Percentiles rank a stretch among this genome's conserved stretches.
phyloP scores from a whole-genome alignment of 2,888 invertebrate genomes.

The Oscheius myriophilus region DNA sequence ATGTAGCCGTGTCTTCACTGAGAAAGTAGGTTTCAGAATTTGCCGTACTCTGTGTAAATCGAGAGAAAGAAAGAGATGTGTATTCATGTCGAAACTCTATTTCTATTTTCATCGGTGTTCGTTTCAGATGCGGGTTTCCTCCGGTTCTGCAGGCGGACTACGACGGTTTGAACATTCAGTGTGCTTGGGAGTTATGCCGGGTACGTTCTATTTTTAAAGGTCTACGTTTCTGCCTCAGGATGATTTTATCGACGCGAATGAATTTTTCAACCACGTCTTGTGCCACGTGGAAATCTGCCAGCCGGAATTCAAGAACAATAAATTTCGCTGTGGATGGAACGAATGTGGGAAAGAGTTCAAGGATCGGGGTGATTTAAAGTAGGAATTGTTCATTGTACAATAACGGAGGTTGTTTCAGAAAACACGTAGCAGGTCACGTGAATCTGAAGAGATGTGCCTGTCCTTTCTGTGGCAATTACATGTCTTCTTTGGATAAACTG shows the following conservation, averaged over 20 bases:
- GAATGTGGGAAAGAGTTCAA: slow-evolving; percentile 29
- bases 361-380: slow-evolving; percentile 30
- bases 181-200: slow-evolving; percentile 45
- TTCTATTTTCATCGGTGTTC: neutral
- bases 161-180: slow-evolving; percentile 51
- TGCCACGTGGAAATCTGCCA: slow-evolving; percentile 42
- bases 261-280: slow-evolving; percentile 45
- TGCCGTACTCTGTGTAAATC: too few species aligned
- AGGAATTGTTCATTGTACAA: slow-evolving; percentile 16
- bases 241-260: slow-evolving; percentile 41
- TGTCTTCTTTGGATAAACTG: slow-evolving; percentile 17
- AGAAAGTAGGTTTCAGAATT: too few species aligned
- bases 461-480: slow-evolving; percentile 19
- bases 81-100: too few species aligned
- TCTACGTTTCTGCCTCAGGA: slow-evolving; percentile 32
- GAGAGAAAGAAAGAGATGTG: too few species aligned
- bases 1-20: too few species aligned
- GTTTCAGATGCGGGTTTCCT: slow-evolving; percentile 52
- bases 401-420: slow-evolving; percentile 2
- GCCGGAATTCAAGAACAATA: slow-evolving; percentile 30
- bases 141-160: slow-evolving; percentile 38
- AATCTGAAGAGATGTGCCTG: slow-evolving; percentile 15
- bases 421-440: slow-evolving; percentile 7
- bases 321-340: neutral
- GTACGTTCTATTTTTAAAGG: neutral